A percentile compares a stretch with the other conserved stretches of the same genome.
Conservation (phyloP, 2,113 vertebrate genomes). For the Sterrhoptilus dennistouni region DNA sequence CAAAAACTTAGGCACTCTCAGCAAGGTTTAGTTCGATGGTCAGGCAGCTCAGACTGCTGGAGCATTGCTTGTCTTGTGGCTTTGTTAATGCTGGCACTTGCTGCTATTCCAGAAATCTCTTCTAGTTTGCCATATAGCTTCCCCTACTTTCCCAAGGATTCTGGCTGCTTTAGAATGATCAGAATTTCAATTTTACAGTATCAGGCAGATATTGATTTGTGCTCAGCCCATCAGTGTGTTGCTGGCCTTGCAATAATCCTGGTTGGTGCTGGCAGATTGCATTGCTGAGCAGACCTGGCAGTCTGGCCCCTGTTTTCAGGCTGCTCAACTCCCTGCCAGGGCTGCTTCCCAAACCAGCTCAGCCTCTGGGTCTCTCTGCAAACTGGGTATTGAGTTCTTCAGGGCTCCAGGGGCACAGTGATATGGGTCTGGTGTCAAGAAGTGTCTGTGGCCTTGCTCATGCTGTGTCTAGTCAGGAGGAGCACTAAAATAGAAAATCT, state of each 20-base stretch:
- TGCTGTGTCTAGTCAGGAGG: not conserved
- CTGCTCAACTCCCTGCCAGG: not conserved
- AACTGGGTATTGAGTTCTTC: not conserved
- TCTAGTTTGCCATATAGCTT: rapidly evolving
- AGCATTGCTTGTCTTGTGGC: rapidly evolving
- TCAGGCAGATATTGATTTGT: not conserved
- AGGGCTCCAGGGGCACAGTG: not conserved
- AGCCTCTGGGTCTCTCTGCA: not conserved
- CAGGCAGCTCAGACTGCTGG: not conserved
- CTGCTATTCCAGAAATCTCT: not conserved
- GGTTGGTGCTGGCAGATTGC: rapidly evolving
- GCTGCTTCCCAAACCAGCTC: not conserved
- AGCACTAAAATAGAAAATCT: not conserved
- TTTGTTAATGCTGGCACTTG: not conserved
- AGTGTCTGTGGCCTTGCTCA: not conserved
- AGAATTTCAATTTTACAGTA: not conserved
- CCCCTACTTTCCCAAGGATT: not conserved
- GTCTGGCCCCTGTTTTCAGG: not conserved
- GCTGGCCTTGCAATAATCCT: not conserved
- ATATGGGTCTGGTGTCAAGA: not conserved
- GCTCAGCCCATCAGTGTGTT: not conserved
- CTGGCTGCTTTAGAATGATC: not conserved
- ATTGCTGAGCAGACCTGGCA: not conserved
- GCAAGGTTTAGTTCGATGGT: not conserved
- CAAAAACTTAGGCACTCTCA: not conserved